Base-by-base conservation (phyloP, 37 sponge, comb jelly and placozoan species). In the Eunapius fragilis region DNA sequence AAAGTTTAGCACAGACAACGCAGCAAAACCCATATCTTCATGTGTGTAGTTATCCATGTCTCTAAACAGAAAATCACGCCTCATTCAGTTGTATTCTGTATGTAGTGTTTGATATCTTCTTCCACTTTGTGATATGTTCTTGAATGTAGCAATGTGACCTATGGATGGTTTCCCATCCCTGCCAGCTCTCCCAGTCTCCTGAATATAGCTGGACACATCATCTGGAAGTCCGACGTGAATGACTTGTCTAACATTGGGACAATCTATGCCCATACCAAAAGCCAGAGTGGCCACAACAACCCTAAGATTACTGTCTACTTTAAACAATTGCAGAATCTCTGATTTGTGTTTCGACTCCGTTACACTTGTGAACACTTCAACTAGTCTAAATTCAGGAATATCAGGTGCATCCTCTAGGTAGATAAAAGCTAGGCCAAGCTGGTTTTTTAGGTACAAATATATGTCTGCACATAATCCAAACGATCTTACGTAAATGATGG, bases 221-320 rank as follows among this genome's bases (percentile, higher is more conserved):
- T 74, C 30, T 41, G 84, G 84, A 45, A 75, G 84, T 22, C 71
- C 36, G 37, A 41, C 36, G 35, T 83, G 84, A 33, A 83, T 37
- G 25, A 83, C 75, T 22, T 14, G 67, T 25, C 75, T 9, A 31
- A 83, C 75, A 27, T 37, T 75, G 72, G 67, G 49, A 35, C 84
- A 83, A 35, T 83, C 84, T 26, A 74, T 41, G 23, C 84, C 84
- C 75, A 83, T 83, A 10, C 84, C 74, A n/a, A n/a, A n/a, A n/a
- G n/a, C n/a, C n/a, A n/a, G n/a, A n/a, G n/a, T n/a, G n/a, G n/a
- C n/a, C n/a, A n/a, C n/a, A n/a, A 82, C 70, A 17, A 83, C 75
- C 31, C 84, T 37, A 50, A 83, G 67, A 68, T 22, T 73, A 41
- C 50, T 83, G 75, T 83, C 75, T 47, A 45, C 73, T 41, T 72